phyloP scores from a whole-genome alignment of 1,140 invertebrate species.

The Neodiprion fabricii region DNA sequence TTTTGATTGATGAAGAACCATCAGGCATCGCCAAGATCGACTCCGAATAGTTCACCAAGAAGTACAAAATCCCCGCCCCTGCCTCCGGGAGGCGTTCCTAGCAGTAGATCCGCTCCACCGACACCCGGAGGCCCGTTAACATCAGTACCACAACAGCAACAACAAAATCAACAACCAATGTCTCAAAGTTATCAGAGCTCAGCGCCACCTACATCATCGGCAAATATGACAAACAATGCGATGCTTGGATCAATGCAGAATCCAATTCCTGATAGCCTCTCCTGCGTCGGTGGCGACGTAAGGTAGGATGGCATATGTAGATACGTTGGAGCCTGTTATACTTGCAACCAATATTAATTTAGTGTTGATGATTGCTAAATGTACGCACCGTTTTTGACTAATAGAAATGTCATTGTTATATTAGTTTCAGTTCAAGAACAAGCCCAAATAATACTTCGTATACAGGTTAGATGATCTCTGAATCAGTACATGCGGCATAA shows the following conservation, averaged over 20 bases:
- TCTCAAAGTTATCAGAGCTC: conserved; percentile 57
- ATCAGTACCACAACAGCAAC: conserved; percentile 43
- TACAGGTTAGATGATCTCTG: not conserved
- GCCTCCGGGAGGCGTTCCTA: conserved; percentile 56
- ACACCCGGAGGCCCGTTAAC: conserved; percentile 68
- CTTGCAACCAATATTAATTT: not conserved
- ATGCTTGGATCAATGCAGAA: conserved; percentile 60
- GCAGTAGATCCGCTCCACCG: conserved; percentile 72
- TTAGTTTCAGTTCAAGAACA: not conserved
- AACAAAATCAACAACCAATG: conserved; percentile 49
- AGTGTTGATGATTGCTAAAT: not conserved
- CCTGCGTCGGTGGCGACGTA: conserved; percentile 67
- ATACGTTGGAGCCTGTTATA: not conserved
- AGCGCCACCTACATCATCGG: conserved; percentile 47
- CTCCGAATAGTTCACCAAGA: conserved; percentile 89
- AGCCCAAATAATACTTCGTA: not conserved
- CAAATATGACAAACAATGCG: conserved; percentile 57
- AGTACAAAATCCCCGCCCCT: conserved; percentile 87
- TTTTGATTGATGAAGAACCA: conserved; percentile 68
- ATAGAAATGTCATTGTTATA: not conserved
- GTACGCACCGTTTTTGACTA: not conserved
- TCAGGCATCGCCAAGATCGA: conserved; percentile 86
- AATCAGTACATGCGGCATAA: not conserved
- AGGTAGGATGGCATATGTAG: conserved; percentile 53
- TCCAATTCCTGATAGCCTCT: conserved; percentile 59